Evolutionary conservation across 1,140 invertebrate genomes (phyloP).

Genomic region (Apis florea): DNA sequence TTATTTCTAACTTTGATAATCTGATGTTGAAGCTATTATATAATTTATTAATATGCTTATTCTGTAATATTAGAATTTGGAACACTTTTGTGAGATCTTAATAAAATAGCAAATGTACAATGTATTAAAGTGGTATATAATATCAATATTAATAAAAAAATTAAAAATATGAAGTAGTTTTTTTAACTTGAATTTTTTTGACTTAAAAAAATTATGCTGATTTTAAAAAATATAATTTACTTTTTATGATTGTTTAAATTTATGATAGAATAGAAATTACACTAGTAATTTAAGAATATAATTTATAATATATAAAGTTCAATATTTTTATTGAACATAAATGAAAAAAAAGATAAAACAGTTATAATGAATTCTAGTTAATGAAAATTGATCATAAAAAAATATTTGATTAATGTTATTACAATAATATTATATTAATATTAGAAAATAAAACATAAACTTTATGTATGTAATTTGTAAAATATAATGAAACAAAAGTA

Average conservation of each 20-base stretch:
- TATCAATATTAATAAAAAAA: no score
- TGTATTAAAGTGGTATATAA: background rate
- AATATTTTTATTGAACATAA: background rate
- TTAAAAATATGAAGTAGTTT: background rate
- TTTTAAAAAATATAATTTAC: constrained; percentile 7
- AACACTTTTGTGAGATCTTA: constrained; percentile 36
- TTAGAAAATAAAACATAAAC: constrained; percentile 40
- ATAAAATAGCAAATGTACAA: constrained; percentile 21
- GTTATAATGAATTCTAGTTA: background rate
- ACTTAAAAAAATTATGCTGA: background rate
- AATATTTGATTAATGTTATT: background rate
- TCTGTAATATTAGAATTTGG: constrained; percentile 39
- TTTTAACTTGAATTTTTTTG: constrained; percentile 4
- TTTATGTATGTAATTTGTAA: constrained; percentile 7
- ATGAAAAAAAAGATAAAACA: background rate
- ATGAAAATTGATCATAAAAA: background rate
- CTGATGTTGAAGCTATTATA: constrained; percentile 35
- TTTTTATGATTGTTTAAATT: constrained; percentile 14
- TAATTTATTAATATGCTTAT: constrained; percentile 40
- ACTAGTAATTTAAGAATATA: background rate
- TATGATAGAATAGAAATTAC: constrained; percentile 2
- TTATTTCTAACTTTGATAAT: constrained; percentile 32
- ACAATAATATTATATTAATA: background rate
- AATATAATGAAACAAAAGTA: constrained; percentile 26
- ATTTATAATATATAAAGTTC: constrained; percentile 13